Evolutionary conservation across 53 echinoderm and acorn worm species (phyloP).

Genomic region (Glandiceps talaboti): DNA sequence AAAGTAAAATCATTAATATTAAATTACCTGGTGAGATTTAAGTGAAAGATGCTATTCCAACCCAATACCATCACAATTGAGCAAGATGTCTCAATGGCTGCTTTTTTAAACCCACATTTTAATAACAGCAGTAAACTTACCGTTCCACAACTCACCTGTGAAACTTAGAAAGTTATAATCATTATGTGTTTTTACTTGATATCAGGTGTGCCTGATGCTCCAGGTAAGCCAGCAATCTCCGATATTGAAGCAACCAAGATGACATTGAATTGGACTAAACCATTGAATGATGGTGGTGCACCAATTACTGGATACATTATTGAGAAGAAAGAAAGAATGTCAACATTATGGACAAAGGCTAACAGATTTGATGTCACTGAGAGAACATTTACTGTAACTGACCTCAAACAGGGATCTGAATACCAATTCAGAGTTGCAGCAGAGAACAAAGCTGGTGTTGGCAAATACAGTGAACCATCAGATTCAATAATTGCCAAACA

Average conservation of each 20-base stretch:
- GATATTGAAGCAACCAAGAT: slow-evolving; percentile 25
- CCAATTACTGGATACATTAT: neutral
- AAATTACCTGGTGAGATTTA: too few relatives aligned
- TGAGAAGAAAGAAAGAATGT: neutral
- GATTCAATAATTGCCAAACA: slow-evolving; percentile 5
- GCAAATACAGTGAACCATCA: slow-evolving; percentile 13
- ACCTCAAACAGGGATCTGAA: slow-evolving; percentile 54
- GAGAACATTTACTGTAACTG: slow-evolving; percentile 44
- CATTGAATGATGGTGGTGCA: slow-evolving; percentile 76
- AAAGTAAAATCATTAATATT: too few relatives aligned
- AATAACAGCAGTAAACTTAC: too few relatives aligned
- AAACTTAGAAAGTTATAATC: too few relatives aligned
- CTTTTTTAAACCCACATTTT: too few relatives aligned
- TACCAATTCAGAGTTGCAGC: slow-evolving; percentile 88
- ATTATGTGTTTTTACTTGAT: too few relatives aligned
- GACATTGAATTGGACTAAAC: slow-evolving; percentile 62
- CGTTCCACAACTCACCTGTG: too few relatives aligned
- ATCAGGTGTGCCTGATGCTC: neutral
- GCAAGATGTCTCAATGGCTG: too few relatives aligned
- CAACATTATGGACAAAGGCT: neutral
- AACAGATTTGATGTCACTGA: slow-evolving; percentile 21
- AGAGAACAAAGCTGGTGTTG: slow-evolving; percentile 76
- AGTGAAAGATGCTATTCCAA: too few relatives aligned
- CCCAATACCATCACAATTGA: too few relatives aligned
- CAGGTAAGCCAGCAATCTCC: neutral